A percentile compares a stretch with the other conserved stretches of the same genome.
These are phyloP conservation scores for Chrosomus eos DNA, from an alignment of 2,797 vertebrate species.

Conservation along the genomic window DNA sequence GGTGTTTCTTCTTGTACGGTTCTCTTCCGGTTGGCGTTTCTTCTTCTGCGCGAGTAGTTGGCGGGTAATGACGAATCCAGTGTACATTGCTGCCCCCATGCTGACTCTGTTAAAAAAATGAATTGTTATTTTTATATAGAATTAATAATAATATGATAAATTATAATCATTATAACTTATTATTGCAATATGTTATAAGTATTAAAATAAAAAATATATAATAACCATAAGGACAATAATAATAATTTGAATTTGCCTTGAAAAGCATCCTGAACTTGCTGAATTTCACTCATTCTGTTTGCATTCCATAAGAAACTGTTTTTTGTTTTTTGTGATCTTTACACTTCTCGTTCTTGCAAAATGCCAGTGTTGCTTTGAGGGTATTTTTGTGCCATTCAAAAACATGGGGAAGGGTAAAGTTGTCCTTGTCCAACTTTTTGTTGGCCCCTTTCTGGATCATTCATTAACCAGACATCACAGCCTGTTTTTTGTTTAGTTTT, in stretches of 20 bases:
- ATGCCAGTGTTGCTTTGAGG: not conserved
- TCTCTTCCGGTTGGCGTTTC: not conserved
- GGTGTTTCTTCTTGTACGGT: not conserved
- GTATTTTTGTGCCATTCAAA: not conserved
- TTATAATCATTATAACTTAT: not conserved
- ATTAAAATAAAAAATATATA: too few species aligned
- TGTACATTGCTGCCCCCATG: not conserved
- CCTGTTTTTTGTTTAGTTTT: too few species aligned
- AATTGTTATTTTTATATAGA: not conserved
- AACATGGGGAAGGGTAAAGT: not conserved
- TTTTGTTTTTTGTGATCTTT: too few species aligned
- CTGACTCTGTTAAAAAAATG: not conserved
- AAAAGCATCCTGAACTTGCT: too few species aligned
- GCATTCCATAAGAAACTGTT: too few species aligned
- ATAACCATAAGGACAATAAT: too few species aligned
- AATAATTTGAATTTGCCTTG: too few species aligned
- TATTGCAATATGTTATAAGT: not conserved
- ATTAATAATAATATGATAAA: not conserved
- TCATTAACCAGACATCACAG: constrained; percentile 51
- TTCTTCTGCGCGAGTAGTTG: not conserved
- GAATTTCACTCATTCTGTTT: too few species aligned
- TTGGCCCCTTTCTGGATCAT: constrained; percentile 18
- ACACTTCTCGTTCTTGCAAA: not conserved
- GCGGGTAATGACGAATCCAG: not conserved
- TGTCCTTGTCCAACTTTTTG: not conserved